phyloP scores from a whole-genome alignment of 2,888 invertebrate genomes.

The Eucera pruinosa region DNA sequence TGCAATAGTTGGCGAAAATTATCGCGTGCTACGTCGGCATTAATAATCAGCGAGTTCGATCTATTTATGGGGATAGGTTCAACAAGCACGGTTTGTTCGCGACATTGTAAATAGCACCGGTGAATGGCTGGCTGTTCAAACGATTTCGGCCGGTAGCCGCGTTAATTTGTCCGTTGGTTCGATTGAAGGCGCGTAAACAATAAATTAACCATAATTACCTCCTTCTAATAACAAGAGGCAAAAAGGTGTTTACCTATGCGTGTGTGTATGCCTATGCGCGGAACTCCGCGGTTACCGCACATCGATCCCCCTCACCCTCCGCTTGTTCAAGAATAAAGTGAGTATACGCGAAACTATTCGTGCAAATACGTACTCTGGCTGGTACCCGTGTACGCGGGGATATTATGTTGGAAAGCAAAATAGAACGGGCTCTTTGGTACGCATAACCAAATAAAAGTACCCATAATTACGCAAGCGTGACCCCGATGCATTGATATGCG shows the following conservation, averaged over 20 bases:
- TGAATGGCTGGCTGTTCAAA: slow-evolving; percentile 40
- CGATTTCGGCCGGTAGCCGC: slow-evolving; percentile 47
- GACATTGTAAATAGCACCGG: slow-evolving; percentile 51
- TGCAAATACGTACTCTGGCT: too few species aligned
- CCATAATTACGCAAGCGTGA: slow-evolving; percentile 16
- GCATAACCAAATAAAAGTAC: slow-evolving; percentile 27
- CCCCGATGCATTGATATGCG: slow-evolving; percentile 30
- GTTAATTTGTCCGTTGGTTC: slow-evolving; percentile 59
- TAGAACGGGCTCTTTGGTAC: slow-evolving; percentile 1
- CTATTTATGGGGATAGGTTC: slow-evolving; percentile 50
- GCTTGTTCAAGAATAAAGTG: too few species aligned
- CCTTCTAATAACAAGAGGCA: slow-evolving; percentile 12
- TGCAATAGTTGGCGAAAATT: too few species aligned
- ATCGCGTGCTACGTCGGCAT: slow-evolving; percentile 35
- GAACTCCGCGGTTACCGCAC: not conserved
- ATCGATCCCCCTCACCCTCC: not conserved
- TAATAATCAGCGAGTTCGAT: slow-evolving; percentile 51
- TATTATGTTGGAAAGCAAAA: slow-evolving; percentile 25
- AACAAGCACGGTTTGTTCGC: slow-evolving; percentile 57
- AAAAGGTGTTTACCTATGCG: slow-evolving; percentile 2
- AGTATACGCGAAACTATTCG: too few species aligned
- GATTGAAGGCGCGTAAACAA: slow-evolving; percentile 38
- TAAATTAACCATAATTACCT: slow-evolving; percentile 53
- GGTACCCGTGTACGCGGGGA: too few species aligned
- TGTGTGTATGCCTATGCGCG: not conserved